These are phyloP conservation scores for Progne subis DNA, from an alignment of 2,113 vertebrate species.

Conservation along the genomic window DNA sequence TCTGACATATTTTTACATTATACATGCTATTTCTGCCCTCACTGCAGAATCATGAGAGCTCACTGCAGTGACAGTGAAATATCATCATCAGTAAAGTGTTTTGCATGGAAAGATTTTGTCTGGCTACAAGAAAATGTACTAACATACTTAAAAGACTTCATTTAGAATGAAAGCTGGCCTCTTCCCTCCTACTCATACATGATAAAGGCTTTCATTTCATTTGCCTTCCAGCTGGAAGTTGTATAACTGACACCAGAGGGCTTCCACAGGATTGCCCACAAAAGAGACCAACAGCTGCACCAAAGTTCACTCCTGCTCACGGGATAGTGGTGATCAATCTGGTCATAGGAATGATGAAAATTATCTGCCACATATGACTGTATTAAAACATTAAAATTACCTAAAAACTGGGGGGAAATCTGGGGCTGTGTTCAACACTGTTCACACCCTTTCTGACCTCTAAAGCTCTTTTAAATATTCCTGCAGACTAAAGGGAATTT, in stretches of 20 bases:
- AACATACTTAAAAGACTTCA: background rate
- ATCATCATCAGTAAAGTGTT: background rate
- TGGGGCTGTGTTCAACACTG: background rate
- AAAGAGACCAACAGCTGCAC: background rate
- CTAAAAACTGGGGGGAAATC: accelerated
- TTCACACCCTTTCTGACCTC: background rate
- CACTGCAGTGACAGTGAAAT: background rate
- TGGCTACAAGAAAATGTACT: background rate
- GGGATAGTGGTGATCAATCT: background rate
- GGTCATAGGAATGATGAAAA: background rate
- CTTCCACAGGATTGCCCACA: background rate
- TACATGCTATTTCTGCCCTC: background rate
- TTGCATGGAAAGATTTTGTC: background rate
- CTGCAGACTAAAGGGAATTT: background rate
- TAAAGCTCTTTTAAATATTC: background rate
- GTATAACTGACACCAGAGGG: background rate
- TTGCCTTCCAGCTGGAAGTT: background rate
- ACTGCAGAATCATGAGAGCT: background rate
- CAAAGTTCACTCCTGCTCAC: background rate
- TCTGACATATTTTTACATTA: background rate
- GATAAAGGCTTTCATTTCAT: background rate
- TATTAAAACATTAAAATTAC: background rate
- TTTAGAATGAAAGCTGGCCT: background rate
- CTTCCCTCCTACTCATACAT: background rate
- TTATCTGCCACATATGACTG: background rate